A percentile compares a stretch with the other conserved stretches of the same genome.
Conservation (phyloP, 2,113 vertebrate genomes). For the Gopherus flavomarginatus region DNA sequence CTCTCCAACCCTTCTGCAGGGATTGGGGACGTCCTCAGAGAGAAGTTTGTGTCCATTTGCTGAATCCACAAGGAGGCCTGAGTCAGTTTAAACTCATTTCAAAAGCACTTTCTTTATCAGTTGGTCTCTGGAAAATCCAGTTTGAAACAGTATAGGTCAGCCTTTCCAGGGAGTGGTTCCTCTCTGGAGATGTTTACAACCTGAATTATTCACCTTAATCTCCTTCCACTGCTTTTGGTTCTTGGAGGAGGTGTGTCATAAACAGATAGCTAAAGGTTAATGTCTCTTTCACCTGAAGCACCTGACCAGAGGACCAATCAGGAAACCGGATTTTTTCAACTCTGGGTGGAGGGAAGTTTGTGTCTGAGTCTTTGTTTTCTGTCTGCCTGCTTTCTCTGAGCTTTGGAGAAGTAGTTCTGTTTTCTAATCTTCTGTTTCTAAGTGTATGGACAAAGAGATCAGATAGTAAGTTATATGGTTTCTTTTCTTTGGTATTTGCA, state of each 20-base stretch:
- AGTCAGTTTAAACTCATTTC: neutral
- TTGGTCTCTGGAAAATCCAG: neutral
- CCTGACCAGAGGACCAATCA: too few relatives aligned
- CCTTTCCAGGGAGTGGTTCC: neutral
- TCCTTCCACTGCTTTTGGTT: neutral
- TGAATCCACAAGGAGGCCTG: neutral
- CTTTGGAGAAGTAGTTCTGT: too few relatives aligned
- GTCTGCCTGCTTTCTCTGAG: too few relatives aligned
- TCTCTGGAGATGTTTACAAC: neutral
- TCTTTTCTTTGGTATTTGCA: too few relatives aligned
- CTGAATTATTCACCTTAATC: neutral
- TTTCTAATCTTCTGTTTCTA: too few relatives aligned
- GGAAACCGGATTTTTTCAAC: too few relatives aligned
- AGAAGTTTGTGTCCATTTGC: neutral
- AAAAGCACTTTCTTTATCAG: neutral
- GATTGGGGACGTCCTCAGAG: neutral
- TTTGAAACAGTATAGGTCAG: neutral
- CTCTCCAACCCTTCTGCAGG: neutral
- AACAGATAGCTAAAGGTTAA: too few relatives aligned
- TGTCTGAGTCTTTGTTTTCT: too few relatives aligned
- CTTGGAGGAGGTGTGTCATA: neutral
- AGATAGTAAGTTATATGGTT: too few relatives aligned
- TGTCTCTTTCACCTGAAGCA: too few relatives aligned
- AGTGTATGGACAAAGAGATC: too few relatives aligned
- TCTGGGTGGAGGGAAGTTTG: too few relatives aligned